Base-by-base conservation (phyloP, 1,140 invertebrate species). In the Trachymyrmex septentrionalis region DNA sequence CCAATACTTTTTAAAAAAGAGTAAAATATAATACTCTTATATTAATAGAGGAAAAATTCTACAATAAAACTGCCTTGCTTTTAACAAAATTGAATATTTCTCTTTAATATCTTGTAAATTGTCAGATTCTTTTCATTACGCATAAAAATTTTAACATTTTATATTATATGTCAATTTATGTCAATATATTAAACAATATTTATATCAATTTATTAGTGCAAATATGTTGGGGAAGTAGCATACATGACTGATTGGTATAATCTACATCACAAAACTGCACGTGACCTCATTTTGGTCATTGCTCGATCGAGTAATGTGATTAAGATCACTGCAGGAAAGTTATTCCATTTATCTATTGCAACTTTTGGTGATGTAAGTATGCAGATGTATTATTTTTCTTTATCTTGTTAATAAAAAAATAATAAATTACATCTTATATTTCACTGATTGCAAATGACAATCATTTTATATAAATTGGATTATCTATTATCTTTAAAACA, bases 181-280 rank as follows among this genome's bases (percentile, higher is more conserved):
- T 44, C 38, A 9, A 44, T 3, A 10, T 44, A 44, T 44, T 44
- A 44, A 44, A 44, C 38, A 12, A 12, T 66, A 21, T 38, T 55
- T 16, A 44, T 50, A 10, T 66, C 10, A 57, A 75, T 34, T 85
- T 85, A 24, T 38, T 16, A 92, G 92, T 90, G 88, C 12, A 38
- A 82, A 27, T 48, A 85, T 72, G 86, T 92, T n/a, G 91, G 90
- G 1, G 75, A 77, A 80, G 38, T 69, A n/a, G 64, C 89, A 12
- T 93, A 91, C 24, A 86, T 78, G 63, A 92, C 90, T 1, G 63
- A 92, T 16, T 93, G 92, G 92, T 90, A 93, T 75, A 64, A 50
- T 21, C 61, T 93, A 64, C 50, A 87, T 21, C 50, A 72, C 2
- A 90, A 78, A 81, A 87, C 50, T 69, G 85, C 82, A 10, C 30